Evolutionary conservation across 2,797 vertebrate species (phyloP).

Genomic region (Xenops minutus): DNA sequence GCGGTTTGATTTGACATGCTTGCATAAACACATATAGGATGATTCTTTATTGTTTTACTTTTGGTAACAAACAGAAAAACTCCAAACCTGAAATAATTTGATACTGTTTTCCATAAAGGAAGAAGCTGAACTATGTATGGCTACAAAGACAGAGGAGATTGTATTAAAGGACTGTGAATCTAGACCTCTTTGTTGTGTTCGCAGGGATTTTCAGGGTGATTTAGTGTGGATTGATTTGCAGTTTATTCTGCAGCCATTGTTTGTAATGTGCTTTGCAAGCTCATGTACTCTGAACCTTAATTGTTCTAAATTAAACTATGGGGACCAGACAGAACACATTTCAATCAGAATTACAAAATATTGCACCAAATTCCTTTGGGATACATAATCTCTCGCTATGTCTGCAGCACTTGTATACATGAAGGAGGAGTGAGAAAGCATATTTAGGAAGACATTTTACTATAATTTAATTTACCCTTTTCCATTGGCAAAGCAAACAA

Average conservation of each 20-base stretch:
- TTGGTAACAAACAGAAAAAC: background rate
- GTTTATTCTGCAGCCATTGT: conserved; percentile 80
- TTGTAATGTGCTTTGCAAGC: conserved; percentile 82
- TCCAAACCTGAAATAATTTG: background rate
- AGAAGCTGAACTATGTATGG: conserved; percentile 31
- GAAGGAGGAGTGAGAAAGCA: conserved; percentile 60
- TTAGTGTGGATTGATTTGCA: conserved; percentile 81
- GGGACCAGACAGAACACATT: conserved; percentile 78
- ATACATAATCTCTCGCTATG: conserved; percentile 55
- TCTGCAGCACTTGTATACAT: conserved; percentile 45
- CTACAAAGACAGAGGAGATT: conserved; percentile 43
- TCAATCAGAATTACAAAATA: conserved; percentile 80
- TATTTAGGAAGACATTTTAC: conserved; percentile 63
- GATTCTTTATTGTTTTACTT: conserved; percentile 4
- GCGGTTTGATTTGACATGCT: background rate
- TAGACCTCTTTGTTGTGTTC: conserved; percentile 68
- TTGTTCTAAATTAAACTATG: conserved; percentile 84
- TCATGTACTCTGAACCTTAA: conserved; percentile 80
- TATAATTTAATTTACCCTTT: conserved; percentile 63
- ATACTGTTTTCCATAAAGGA: conserved; percentile 40
- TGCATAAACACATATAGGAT: background rate
- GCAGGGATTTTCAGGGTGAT: conserved; percentile 78
- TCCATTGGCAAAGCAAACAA: conserved; percentile 57
- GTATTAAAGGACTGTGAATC: conserved; percentile 60
- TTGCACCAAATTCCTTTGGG: conserved; percentile 73